Evolutionary conservation across 2,888 invertebrate genomes (phyloP), one percentile per base, ranked within the genome.

Genomic region (Ctenicera cuprea): DNA sequence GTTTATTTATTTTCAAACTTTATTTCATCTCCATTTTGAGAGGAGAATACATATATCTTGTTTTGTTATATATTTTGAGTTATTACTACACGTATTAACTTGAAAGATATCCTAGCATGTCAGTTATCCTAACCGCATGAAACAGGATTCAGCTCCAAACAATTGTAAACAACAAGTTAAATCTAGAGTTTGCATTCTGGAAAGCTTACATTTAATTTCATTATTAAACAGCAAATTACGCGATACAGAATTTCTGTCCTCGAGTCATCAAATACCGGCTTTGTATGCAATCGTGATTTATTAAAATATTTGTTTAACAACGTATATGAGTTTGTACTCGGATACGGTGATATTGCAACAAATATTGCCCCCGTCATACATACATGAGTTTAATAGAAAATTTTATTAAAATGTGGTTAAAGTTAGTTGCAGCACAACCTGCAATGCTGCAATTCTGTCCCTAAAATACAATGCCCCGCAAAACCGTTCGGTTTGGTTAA

Each of bases 401-500:
- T 57, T 57, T 37, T 57, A 57, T 37, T 57, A 37, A 57, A 57
- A 38, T 9, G 16, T 8, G 33, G 37, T 18, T 38, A 37, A 57
- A 38, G 9, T 57, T 30, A 16, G 26, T 52, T 38, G 52, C 14
- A 14, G 14, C 16, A 16, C 9, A 20, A 16, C 11, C 62, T 22
- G 62, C 62, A 62, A 18, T 20, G 62, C 41, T 5, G 62, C 20
- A 43, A 3, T 22, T 7, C 18, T 26, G 37, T 2, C 26, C 26
- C 26, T 26, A 26, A 26, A 18, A 22, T 22, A 43, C 62, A 62
- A 62, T 41, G 14, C 12, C 22, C 12, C n/a, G 26, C 64, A 50
- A 54, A 16, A 54, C 16, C 54, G 45, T 41, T 22, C 37, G 30
- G 45, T 68, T 67, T 72, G 67, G 67, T 72, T 72, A 72, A 72